Evolutionary conservation across 2,797 vertebrate species (phyloP).

Genomic region (Scolopax rusticola): DNA sequence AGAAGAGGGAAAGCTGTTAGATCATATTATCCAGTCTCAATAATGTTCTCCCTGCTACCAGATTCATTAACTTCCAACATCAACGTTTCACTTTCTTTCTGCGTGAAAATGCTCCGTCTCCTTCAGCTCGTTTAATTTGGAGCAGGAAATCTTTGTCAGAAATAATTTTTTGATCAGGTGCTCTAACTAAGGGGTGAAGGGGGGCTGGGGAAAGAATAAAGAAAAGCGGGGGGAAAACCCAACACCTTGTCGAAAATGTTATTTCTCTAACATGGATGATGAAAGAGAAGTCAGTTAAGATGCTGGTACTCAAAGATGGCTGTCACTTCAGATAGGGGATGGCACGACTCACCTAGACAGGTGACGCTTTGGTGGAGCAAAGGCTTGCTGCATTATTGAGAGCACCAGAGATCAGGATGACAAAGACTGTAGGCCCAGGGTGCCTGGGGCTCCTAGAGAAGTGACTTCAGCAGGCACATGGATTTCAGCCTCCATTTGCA

Average conservation of each 20-base stretch:
- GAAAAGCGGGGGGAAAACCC: constrained; percentile 48
- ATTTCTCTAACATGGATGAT: constrained; percentile 86
- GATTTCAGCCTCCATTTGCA: constrained; percentile 73
- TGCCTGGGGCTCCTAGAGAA: constrained; percentile 78
- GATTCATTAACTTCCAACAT: constrained; percentile 74
- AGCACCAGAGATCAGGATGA: constrained; percentile 72
- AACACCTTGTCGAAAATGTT: constrained; percentile 81
- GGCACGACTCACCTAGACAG: constrained; percentile 92
- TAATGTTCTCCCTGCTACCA: constrained; percentile 64
- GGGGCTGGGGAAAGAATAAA: constrained; percentile 49
- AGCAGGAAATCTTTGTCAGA: constrained; percentile 73
- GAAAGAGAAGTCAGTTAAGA: constrained; percentile 89
- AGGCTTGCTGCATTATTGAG: constrained; percentile 82
- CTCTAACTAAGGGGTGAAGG: constrained; percentile 33
- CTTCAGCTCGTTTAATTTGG: constrained; percentile 76
- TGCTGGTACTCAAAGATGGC: constrained; percentile 89
- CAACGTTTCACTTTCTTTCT: constrained; percentile 65
- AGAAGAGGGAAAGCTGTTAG: constrained; percentile 68
- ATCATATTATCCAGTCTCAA: constrained; percentile 68
- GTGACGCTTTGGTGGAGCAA: constrained; percentile 87
- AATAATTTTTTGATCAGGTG: constrained; percentile 78
- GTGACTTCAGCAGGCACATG: constrained; percentile 71
- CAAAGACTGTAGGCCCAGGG: constrained; percentile 76
- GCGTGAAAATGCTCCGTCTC: constrained; percentile 59
- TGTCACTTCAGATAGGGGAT: constrained; percentile 94